Evolutionary conservation across 2,113 vertebrate genomes (phyloP).

Genomic region (Hiodon tergisus): DNA sequence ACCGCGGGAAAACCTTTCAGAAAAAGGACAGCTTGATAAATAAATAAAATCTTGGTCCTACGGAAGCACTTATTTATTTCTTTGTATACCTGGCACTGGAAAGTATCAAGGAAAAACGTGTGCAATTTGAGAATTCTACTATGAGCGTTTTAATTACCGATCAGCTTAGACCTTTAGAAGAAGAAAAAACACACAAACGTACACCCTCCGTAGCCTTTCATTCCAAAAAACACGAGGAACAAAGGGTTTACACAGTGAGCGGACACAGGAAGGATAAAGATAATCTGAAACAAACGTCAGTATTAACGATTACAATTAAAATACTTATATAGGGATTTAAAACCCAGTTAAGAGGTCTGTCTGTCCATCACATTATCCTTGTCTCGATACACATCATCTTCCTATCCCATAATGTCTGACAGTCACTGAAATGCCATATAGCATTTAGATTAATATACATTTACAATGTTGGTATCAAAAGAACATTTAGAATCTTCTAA

Average conservation of each 20-base stretch:
- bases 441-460: too few relatives aligned
- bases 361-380: too few relatives aligned
- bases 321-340: slow-evolving; percentile 4
- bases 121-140: too few relatives aligned
- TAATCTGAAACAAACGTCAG: background rate
- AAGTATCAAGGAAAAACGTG: too few relatives aligned
- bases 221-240: background rate
- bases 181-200: background rate
- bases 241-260: background rate
- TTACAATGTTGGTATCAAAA: background rate
- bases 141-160: background rate
- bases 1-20: too few relatives aligned
- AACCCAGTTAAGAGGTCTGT: background rate
- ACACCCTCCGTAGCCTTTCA: background rate
- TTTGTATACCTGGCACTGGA: too few relatives aligned
- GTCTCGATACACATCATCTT: too few relatives aligned
- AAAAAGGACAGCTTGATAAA: too few relatives aligned
- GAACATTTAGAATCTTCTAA: background rate
- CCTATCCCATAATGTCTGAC: too few relatives aligned
- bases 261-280: background rate
- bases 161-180: background rate
- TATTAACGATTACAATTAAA: background rate
- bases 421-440: too few relatives aligned
- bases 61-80: too few relatives aligned
- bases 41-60: too few relatives aligned